Base-by-base conservation (phyloP, 2,113 vertebrate species). In the Toxotes jaculatrix region DNA sequence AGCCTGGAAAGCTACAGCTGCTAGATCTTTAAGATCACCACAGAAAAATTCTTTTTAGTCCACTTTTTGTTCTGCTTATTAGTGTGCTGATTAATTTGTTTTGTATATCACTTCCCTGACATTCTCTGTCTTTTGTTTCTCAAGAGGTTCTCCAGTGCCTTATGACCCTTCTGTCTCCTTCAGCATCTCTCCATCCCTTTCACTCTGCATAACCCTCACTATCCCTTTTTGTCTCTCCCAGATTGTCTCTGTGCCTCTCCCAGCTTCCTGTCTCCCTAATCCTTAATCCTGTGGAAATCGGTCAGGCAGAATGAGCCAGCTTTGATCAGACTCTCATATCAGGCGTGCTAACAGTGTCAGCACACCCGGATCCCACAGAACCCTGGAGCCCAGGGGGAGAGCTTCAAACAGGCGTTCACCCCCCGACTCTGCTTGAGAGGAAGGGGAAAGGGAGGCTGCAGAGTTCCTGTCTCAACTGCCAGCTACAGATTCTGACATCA, bases 251-350 rank as follows among this genome's bases (percentile, higher is more conserved):
- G 83, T 86, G 90, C 89, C 87, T 91, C 93, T 93, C 88, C 84
- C 89, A 92, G 93, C 88, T 90, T 95, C 93, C 95, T 92, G 88
- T 89, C 92, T 93, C 83, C 89, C 91, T 95, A 95, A 96, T 95
- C 94, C 93, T 74, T 95, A 95, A 95, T 96, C 94, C 95, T 92
- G 91, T 94, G 92, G 93, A 94, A 94, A 93, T 93, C 94, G 89
- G 91, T 95, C 95, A 93, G 91, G 93, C 93, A 91, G 93, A 94
- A 94, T 89, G 86, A 93, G 91, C 92, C 87, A 87, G 93, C 95
- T 95, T 95, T 95, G 94, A 95, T 95, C 94, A 95, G 91, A 78
- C 93, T 91, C 93, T 93, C 89, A 91, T 92, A 93, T 94, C 93
- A 94, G 90, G 84, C 90, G 65, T 87, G 93, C 90, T 93, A 94